Base-by-base conservation (phyloP, 2,113 vertebrate genomes). In the Butorides virescens region DNA sequence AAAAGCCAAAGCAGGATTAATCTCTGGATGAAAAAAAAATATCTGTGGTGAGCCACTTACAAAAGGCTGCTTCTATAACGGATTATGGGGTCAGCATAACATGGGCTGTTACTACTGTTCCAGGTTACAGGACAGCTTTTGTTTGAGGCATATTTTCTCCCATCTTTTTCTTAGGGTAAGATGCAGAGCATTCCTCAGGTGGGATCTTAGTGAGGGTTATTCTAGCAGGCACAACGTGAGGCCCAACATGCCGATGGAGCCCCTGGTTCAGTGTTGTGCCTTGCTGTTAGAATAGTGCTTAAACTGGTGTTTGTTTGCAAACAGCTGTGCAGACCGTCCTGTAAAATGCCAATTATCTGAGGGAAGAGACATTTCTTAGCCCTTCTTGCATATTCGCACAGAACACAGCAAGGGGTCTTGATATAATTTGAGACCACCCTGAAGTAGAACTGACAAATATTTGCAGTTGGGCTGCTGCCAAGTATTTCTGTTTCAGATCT, bases 401-500 rank as follows among this genome's bases (percentile, higher is more conserved):
- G 39, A 80, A 46, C 53, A 42, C 32, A 84, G 19, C 15, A 84
- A 76, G n/a, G 27, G n/a, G 30, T 77, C 71, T 68, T 86, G 50
- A 25, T 82, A 62, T 62, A 62, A 67, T 83, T 71, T 88, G 32
- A 12, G 70, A 55, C 50, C 63, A 70, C 20, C 10, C 13, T 89
- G 86, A 88, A 93, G 22, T 15, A 83, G 55, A 83, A 73, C 63
- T 77, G 63, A 50, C 29, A 86, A 77, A 77, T 92, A 86, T 61
- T 91, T 95, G 55, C 63, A 59, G 20, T 17, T 66, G 22, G 73
- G 37, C 63, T 71, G 32, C 26, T 61, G 30, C 18, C 32, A 90
- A 85, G 50, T 73, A 50, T 84, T 90, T 95, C 75, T 86, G 52
- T 47, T 93, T 80, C 56, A 55, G 37, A 36, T 92, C 47, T 58